Evolutionary conservation across 2,113 vertebrate genomes (phyloP).

Genomic region (Macrotis lagotis): DNA sequence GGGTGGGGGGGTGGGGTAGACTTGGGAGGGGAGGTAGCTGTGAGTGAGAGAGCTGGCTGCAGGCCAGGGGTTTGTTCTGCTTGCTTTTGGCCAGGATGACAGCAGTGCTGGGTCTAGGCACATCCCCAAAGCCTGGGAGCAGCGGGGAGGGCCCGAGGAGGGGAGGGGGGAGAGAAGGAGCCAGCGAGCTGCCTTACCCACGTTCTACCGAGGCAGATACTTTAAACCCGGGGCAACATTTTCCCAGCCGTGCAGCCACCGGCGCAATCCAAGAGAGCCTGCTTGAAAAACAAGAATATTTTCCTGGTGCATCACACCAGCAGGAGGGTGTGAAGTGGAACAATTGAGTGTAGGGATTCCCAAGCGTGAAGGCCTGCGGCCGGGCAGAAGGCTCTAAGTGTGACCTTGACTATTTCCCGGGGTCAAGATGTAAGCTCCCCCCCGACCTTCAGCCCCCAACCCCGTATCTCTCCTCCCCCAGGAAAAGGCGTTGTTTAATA

Average conservation of each 20-base stretch:
- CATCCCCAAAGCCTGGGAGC: constrained; percentile 69
- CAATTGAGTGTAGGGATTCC: not conserved
- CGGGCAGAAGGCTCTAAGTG: not conserved
- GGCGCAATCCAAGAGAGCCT: not conserved
- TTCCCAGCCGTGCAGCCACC: constrained; percentile 36
- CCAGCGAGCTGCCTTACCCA: not conserved
- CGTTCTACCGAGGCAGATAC: constrained; percentile 31
- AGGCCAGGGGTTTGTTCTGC: constrained; percentile 81
- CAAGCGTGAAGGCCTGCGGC: not conserved
- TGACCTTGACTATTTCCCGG: not conserved
- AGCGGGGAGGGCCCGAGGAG: constrained; percentile 49
- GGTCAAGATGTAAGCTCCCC: not conserved
- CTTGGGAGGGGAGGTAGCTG: constrained; percentile 81
- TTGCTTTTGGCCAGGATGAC: constrained; percentile 71
- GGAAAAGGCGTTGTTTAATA: not conserved
- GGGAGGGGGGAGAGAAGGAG: constrained; percentile 30
- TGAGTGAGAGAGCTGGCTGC: constrained; percentile 78
- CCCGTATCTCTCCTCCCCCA: not conserved
- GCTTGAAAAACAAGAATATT: constrained; percentile 24
- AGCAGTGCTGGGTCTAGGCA: constrained; percentile 75
- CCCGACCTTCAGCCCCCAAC: too few species aligned
- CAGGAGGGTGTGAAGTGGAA: not conserved
- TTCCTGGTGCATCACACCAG: constrained; percentile 49
- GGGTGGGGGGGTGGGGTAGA: not conserved
- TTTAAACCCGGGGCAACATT: constrained; percentile 65